phyloP scores from a whole-genome alignment of 1,140 invertebrate species.

The Hyles euphorbiae region DNA sequence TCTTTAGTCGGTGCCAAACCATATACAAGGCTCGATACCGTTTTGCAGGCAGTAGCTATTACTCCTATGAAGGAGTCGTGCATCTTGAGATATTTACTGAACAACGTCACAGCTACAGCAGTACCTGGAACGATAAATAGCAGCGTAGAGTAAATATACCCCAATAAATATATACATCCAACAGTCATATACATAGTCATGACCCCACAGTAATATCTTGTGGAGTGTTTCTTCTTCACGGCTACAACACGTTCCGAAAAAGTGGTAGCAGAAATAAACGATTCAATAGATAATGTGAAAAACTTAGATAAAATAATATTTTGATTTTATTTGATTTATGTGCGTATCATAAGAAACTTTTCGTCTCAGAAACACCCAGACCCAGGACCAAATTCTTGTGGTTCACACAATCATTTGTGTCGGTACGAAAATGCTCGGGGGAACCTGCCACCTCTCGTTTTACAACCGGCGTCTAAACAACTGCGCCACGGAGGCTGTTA shows the following conservation, averaged over 20 bases:
- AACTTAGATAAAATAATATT: neutral
- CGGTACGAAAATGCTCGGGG: neutral
- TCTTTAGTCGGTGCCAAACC: constrained; percentile 51
- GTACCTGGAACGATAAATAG: constrained; percentile 51
- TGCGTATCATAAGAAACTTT: neutral
- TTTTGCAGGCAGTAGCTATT: constrained; percentile 24
- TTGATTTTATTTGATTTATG: neutral
- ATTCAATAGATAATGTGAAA: no score
- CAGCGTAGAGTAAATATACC: neutral
- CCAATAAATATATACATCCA: no score
- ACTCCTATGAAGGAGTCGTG: constrained; percentile 34
- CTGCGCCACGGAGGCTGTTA: no score
- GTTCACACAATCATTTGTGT: neutral
- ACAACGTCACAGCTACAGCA: constrained; percentile 47
- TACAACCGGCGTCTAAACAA: no score
- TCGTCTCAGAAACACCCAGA: neutral
- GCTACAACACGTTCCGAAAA: no score
- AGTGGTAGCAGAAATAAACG: no score
- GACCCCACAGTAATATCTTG: no score
- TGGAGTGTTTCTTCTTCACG: no score
- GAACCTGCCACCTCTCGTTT: neutral
- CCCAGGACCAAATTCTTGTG: neutral
- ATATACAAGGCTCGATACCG: constrained; percentile 37
- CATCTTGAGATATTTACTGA: constrained; percentile 32
- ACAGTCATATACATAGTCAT: no score